Base-by-base conservation (phyloP, 2,797 vertebrate species). In the Hapalemur alaotrensis region DNA sequence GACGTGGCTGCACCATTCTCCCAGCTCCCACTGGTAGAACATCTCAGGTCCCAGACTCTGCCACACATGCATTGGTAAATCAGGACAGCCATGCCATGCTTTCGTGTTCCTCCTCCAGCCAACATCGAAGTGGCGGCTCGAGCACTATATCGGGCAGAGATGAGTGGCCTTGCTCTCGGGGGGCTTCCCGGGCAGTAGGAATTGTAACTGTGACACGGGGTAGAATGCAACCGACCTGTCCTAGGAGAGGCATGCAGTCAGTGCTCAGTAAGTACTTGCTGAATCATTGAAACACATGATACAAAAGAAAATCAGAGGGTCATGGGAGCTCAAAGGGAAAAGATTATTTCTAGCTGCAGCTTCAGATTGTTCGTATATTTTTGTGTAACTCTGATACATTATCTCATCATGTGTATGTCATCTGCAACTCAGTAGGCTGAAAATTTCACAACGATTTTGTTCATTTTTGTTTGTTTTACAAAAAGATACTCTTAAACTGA, bases 391-490 rank as follows among this genome's bases (percentile, higher is more conserved):
- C 57, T 84, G 28, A 30, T 54, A 79, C 43, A 23, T 69, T 57
- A 50, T 76, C 30, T 87, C 81, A 73, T 85, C 38, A 2, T 43
- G 38, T 70, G 20, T 46, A 14, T 61, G 17, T 54, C 18, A 10
- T 84, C 11, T 50, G 41, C 18, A 75, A 12, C 52, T 89, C 61
- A 28, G 17, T 41, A 81, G 78, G 61, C 48, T 63, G 22, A 57
- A 79, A 65, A 50, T 69, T 59, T 93, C 48, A 86, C 2, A 38
- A 15, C 12, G 18, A n/a, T 70, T 85, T 46, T 82, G 3, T 88
- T 86, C 11, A 87, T 84, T 80, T 35, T 11, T 48, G 28, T 94
- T 91, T 93, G 32, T 94, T 91, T 93, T 73, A 67, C 14, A 38
- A 89, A 78, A 65, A 22, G 25, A 38, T 82, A 54, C 9, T 87